phyloP scores from a whole-genome alignment of 2,888 invertebrate genomes.

The Melipona beecheii region DNA sequence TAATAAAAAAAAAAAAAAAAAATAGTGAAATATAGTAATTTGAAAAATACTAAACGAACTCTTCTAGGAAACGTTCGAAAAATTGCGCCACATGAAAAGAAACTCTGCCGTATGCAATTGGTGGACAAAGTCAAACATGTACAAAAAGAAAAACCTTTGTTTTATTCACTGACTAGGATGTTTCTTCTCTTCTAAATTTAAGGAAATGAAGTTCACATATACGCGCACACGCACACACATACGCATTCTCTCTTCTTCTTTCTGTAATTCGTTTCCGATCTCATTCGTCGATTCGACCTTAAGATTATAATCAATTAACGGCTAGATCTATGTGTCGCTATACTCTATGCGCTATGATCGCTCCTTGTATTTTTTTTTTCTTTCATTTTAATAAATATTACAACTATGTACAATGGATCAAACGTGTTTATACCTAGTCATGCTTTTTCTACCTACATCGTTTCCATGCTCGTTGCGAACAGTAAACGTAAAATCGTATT shows the following conservation, averaged over 20 bases:
- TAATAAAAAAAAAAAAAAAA: background rate
- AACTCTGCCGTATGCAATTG: slow-evolving; percentile 59
- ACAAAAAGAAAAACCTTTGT: slow-evolving; percentile 58
- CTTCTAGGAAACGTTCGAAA: slow-evolving; percentile 55
- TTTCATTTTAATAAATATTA: slow-evolving; percentile 82
- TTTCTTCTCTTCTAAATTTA: slow-evolving; percentile 64
- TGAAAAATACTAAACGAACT: slow-evolving; percentile 72
- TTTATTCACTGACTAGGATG: slow-evolving; percentile 79
- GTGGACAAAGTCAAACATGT: slow-evolving; percentile 51
- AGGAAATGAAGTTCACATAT: slow-evolving; percentile 43
- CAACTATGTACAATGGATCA: slow-evolving; percentile 81
- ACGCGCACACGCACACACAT: background rate
- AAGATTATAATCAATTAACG: slow-evolving; percentile 57
- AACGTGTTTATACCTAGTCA: slow-evolving; percentile 59
- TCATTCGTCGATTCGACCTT: slow-evolving; percentile 54
- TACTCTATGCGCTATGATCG: slow-evolving; percentile 70
- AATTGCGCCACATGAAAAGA: slow-evolving; percentile 77
- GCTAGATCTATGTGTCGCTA: slow-evolving; percentile 75
- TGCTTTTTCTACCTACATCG: slow-evolving; percentile 53
- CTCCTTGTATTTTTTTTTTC: slow-evolving; percentile 42
- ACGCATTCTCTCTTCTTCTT: background rate
- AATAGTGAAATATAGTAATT: slow-evolving; percentile 75
- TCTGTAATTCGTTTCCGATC: slow-evolving; percentile 33
- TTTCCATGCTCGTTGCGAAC: slow-evolving; percentile 38
- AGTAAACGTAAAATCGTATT: slow-evolving; percentile 9